Conservation (phyloP, 35 echinoderm and acorn worm genomes). For the Apostichopus californicus region DNA sequence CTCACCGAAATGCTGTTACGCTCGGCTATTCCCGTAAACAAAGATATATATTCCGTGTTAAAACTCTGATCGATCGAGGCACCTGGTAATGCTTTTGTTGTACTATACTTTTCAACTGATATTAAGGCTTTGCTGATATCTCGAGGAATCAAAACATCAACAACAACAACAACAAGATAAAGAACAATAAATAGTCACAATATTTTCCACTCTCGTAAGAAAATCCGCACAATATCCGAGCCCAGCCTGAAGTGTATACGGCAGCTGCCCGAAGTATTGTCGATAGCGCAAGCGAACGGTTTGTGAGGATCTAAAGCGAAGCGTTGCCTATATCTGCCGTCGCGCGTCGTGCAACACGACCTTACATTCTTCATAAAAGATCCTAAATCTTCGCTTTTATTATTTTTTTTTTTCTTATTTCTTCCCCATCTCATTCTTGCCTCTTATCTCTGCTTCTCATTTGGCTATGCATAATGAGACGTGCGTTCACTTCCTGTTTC, state of each 20-base stretch:
- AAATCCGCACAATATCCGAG: conserved; percentile 35
- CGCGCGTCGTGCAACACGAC: conserved; percentile 8
- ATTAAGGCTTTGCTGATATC: no score
- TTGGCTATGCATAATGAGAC: conserved; percentile 28
- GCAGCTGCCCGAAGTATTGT: conserved; percentile 33
- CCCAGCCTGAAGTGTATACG: conserved; percentile 17
- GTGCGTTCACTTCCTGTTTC: background rate
- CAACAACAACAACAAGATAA: no score
- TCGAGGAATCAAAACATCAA: no score
- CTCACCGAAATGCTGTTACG: background rate
- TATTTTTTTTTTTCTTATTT: background rate
- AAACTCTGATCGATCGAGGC: background rate
- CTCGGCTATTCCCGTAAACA: background rate
- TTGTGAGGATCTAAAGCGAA: background rate
- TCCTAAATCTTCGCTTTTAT: background rate
- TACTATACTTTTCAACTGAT: no score
- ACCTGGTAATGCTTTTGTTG: background rate
- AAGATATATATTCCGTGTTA: background rate
- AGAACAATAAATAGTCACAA: no score
- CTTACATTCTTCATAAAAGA: conserved; percentile 23
- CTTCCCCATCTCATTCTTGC: background rate
- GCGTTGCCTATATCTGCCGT: background rate
- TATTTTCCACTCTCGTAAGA: background rate
- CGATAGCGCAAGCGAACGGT: background rate
- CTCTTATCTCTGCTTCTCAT: background rate